Percentiles rank a stretch among this genome's conserved stretches.
These are phyloP conservation scores for Anagrus nilaparvatae DNA, from an alignment of 1,140 invertebrate genomes.

Conservation along the genomic window DNA sequence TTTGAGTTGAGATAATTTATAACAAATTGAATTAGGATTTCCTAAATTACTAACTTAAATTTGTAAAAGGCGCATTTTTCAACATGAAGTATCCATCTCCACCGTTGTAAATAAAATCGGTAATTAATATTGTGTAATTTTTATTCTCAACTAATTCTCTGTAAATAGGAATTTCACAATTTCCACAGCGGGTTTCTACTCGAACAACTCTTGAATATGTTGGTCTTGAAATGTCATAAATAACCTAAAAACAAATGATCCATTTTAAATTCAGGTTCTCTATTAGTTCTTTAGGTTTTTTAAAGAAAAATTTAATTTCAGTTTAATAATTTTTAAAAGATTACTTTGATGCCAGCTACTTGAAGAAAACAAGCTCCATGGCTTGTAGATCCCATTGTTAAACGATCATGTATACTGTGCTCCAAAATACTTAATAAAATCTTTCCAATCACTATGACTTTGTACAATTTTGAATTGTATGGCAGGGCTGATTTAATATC, in stretches of 20 bases:
- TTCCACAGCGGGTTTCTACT: conserved; percentile 40
- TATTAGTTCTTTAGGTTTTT: too few relatives aligned
- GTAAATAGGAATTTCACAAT: conserved; percentile 43
- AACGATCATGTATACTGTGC: conserved; percentile 44
- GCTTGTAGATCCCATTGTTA: conserved; percentile 28
- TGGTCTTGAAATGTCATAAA: conserved; percentile 45
- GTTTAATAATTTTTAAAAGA: too few relatives aligned
- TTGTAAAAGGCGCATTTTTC: conserved; percentile 11
- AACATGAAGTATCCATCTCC: conserved; percentile 23
- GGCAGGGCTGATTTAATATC: conserved; percentile 48
- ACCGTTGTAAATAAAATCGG: conserved; percentile 43
- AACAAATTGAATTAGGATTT: neutral
- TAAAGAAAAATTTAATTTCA: too few relatives aligned
- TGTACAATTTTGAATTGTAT: conserved; percentile 43
- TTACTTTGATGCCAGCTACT: conserved; percentile 40
- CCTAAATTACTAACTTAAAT: conserved; percentile 13
- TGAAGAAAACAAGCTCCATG: conserved; percentile 49
- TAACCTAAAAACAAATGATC: conserved; percentile 38
- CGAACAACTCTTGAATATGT: conserved; percentile 41
- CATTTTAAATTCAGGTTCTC: too few relatives aligned
- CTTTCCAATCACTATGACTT: conserved; percentile 41
- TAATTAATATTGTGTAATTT: conserved; percentile 43
- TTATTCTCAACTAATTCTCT: conserved; percentile 22
- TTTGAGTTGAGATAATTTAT: too few relatives aligned
- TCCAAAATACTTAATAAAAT: conserved; percentile 40